phyloP scores from a whole-genome alignment of 23 tunicate genomes.

The Halocynthia roretzi region DNA sequence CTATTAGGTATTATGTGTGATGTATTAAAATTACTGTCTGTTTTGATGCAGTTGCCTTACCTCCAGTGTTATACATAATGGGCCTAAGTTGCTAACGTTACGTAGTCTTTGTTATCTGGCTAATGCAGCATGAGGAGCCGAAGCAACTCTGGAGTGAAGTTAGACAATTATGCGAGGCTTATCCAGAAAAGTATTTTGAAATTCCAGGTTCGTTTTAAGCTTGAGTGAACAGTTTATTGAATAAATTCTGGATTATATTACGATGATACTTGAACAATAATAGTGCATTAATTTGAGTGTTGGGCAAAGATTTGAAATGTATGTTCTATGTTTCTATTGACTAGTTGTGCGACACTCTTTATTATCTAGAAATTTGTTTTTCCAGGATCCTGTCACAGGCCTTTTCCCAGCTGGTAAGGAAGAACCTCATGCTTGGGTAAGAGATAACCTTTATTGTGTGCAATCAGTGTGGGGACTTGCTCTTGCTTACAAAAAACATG shows the following conservation, averaged over 20 bases:
- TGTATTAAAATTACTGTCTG: no score
- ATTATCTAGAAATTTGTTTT: not conserved
- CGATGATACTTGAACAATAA: not conserved
- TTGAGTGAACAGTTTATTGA: not conserved
- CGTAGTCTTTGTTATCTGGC: no score
- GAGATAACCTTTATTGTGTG: conserved; percentile 79
- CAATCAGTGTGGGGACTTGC: conserved; percentile 97
- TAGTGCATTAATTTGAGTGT: no score
- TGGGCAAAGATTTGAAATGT: no score
- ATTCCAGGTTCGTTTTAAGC: conserved; percentile 55
- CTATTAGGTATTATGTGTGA: no score
- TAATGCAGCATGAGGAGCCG: conserved; percentile 62
- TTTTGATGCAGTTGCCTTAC: no score
- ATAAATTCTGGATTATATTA: not conserved
- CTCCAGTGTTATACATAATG: no score
- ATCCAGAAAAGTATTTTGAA: conserved; percentile 73
- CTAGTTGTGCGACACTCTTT: not conserved
- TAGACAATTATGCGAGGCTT: conserved; percentile 71
- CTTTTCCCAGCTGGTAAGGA: conserved; percentile 79
- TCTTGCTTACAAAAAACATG: conserved; percentile 84
- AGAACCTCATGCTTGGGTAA: conserved; percentile 91
- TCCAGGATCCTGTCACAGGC: conserved; percentile 89
- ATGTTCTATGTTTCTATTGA: not conserved
- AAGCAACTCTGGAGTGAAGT: conserved; percentile 86
- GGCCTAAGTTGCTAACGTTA: no score